phyloP scores from a whole-genome alignment of 2,113 vertebrate genomes.

The Pleuronectes platessa region DNA sequence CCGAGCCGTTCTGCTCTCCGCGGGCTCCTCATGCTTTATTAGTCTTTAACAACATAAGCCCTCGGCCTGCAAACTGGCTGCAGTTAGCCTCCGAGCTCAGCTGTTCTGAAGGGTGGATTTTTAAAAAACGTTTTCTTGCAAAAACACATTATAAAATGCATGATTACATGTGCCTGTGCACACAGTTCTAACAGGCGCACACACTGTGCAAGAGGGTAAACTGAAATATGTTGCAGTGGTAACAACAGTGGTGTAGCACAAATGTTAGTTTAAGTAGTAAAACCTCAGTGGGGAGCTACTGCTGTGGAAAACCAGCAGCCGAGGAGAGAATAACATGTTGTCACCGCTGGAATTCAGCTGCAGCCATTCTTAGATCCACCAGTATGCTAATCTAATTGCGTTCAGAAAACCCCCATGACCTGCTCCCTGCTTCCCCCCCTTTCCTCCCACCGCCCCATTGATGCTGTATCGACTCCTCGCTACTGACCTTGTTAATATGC shows the following conservation, averaged over 20 bases:
- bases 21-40: conserved; percentile 72
- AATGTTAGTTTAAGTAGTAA: conserved; percentile 47
- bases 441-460: conserved; percentile 46
- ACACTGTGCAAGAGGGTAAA: conserved; percentile 21
- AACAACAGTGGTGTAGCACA: conserved; percentile 50
- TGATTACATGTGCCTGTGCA: conserved; percentile 8
- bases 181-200: background rate
- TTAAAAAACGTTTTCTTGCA: conserved; percentile 5
- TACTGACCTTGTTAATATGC: conserved; percentile 79
- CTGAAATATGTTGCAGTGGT: conserved; percentile 42
- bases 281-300: conserved; percentile 48
- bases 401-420: conserved; percentile 43
- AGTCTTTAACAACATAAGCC: conserved; percentile 71
- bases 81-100: conserved; percentile 30
- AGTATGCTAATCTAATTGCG: conserved; percentile 63
- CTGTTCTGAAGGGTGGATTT: conserved; percentile 14
- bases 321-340: conserved; percentile 36
- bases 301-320: conserved; percentile 43
- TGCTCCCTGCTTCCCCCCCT: conserved; percentile 30
- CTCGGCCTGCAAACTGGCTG: conserved; percentile 54
- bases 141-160: conserved; percentile 31
- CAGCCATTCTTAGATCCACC: conserved; percentile 55
- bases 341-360: conserved; percentile 32
- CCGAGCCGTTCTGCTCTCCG: conserved; percentile 57
- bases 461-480: conserved; percentile 62